Evolutionary conservation across 2,888 invertebrate genomes (phyloP).

Genomic region (Tenthredo distinguenda): DNA sequence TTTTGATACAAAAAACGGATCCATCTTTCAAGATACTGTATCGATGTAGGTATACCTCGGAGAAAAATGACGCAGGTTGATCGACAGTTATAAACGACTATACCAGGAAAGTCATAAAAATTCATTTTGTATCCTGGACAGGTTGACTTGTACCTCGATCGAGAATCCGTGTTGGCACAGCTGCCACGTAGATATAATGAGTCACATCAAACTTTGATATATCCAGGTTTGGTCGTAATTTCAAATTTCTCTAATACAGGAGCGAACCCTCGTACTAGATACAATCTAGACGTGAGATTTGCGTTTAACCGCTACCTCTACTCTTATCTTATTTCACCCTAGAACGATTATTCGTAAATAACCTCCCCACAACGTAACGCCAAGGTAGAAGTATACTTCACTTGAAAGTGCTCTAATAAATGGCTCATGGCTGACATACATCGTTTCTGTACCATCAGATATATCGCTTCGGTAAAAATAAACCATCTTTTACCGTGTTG

Average conservation of each 20-base stretch:
- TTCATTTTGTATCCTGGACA: neutral
- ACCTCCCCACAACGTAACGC: neutral
- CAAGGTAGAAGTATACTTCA: conserved; percentile 10
- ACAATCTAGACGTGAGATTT: conserved; percentile 22
- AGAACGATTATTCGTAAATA: conserved; percentile 12
- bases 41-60: conserved; percentile 3
- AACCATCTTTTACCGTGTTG: conserved; percentile 1
- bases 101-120: neutral
- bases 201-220: neutral
- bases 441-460: neutral
- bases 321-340: conserved; percentile 26
- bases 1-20: conserved; percentile 5
- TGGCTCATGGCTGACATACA: neutral
- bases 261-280: neutral
- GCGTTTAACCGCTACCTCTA: conserved; percentile 21
- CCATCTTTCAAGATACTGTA: conserved; percentile 21
- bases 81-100: conserved; percentile 28
- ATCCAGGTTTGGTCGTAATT: neutral
- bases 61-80: conserved; percentile 37
- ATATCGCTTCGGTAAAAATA: conserved; percentile 21
- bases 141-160: conserved; percentile 6
- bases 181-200: conserved; percentile 4
- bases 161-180: neutral
- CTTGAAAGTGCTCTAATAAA: conserved; percentile 40
- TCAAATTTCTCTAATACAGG: conserved; percentile 3